Conservation (phyloP, 1,140 invertebrate genomes). For the Steinernema khuongi region DNA sequence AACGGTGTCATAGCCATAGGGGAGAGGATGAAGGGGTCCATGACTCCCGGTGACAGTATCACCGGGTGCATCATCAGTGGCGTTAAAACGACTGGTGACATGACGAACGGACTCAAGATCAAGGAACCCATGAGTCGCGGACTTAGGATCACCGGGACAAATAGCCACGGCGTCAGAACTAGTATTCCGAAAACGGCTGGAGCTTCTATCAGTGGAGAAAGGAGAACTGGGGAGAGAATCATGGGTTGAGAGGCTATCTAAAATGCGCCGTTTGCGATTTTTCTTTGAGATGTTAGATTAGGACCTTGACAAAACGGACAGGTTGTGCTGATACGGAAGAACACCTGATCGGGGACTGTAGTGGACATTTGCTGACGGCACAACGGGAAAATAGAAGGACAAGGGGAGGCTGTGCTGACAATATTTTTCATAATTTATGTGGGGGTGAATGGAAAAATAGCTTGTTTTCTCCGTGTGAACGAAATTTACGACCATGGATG, state of each 20-base stretch:
- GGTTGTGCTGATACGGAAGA: too few relatives aligned
- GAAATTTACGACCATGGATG: too few relatives aligned
- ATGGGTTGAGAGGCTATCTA: background rate
- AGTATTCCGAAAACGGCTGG: background rate
- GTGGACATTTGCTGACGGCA: too few relatives aligned
- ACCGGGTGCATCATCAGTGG: background rate
- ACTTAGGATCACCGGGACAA: background rate
- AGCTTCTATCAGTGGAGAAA: background rate
- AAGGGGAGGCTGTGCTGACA: too few relatives aligned
- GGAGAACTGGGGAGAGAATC: background rate
- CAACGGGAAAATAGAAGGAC: too few relatives aligned
- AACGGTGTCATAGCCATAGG: background rate
- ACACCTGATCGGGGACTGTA: too few relatives aligned
- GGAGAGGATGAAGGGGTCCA: background rate
- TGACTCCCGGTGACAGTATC: background rate
- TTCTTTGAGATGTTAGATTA: conserved; percentile 17
- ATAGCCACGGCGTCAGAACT: background rate
- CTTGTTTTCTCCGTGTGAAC: too few relatives aligned
- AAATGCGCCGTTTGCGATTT: background rate
- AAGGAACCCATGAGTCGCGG: background rate
- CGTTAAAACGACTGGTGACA: background rate
- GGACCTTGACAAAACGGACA: too few relatives aligned
- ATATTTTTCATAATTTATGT: too few relatives aligned
- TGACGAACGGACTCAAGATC: background rate
- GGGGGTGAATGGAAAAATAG: too few relatives aligned